Evolutionary conservation across 2,113 vertebrate genomes (phyloP), one percentile per base, ranked within the genome.

Genomic region (Cynoglossus semilaevis): DNA sequence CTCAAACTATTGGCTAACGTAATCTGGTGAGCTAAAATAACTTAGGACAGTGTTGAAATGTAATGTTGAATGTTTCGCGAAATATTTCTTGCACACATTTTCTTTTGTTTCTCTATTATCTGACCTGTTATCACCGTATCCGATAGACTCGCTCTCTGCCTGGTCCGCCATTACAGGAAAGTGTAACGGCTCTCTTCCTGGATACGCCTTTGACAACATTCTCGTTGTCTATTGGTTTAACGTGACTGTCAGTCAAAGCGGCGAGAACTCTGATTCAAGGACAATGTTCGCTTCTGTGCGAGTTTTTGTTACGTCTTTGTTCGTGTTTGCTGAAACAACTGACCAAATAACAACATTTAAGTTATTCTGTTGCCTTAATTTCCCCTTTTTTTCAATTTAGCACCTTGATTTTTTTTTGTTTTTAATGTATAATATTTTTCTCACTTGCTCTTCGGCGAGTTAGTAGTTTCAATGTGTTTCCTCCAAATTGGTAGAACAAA

Each of bases 81-180:
- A 6, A 34, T 13, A 17, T 2, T 3, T 15, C 34, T 36, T 29
- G 0, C 17, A 52, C 58, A 29, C 22, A 29, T 47, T n/a, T 43
- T 40, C 2, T 1, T 16, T 16, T 19, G n/a, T 29, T 11, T 36
- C 3, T 11, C 29, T 59, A 0, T 40, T 41, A 40, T 63, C 88
- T 87, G 63, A 92, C 91, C 90, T 90, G 88, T 87, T 90, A 47
- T 90, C 90, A 85, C 57, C 85, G 79, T 89, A 88, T 17, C 84
- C 85, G 66, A 89, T 79, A 75, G 67, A 74, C 68, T 92, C 90
- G 79, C 64, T 89, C 36, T 92, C 91, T 69, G 78, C 68, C 79
- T 91, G 87, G 55, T 92, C 91, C 90, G 90, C 90, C 91, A 92
- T 92, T 90, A 88, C 86, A 88, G 80, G 76, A 79, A 86, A 81